Evolutionary conservation across 2,113 vertebrate genomes (phyloP).

Genomic region (Rhodinocichla rosea): DNA sequence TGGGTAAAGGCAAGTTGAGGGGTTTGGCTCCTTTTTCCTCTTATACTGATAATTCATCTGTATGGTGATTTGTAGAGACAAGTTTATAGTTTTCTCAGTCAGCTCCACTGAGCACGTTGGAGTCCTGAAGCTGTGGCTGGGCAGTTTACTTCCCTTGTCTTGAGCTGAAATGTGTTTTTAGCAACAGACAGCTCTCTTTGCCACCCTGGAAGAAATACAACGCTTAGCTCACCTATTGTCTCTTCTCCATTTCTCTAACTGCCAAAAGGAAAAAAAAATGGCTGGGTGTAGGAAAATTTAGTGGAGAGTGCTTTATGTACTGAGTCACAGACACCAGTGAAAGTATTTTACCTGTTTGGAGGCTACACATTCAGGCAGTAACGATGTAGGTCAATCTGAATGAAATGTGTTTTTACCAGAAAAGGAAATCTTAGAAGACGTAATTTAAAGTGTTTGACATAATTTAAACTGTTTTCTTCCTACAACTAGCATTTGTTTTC

Average conservation of each 20-base stretch:
- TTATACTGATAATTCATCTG: background rate
- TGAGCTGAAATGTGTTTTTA: background rate
- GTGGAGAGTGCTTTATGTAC: background rate
- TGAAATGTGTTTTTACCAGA: background rate
- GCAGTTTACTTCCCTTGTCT: background rate
- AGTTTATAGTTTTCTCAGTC: background rate
- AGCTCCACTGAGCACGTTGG: background rate
- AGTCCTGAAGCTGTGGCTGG: background rate
- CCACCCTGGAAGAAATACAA: background rate
- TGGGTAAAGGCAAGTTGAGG: background rate
- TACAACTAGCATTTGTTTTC: background rate
- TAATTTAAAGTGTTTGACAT: background rate
- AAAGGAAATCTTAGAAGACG: background rate
- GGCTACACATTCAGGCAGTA: background rate
- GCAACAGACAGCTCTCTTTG: background rate
- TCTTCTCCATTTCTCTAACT: background rate
- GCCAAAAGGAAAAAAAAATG: background rate
- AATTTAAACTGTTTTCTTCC: background rate
- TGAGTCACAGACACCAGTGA: background rate
- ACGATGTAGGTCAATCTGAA: background rate
- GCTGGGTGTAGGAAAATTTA: background rate
- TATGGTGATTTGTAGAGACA: background rate
- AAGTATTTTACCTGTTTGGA: background rate
- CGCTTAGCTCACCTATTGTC: background rate
- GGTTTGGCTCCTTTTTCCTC: fast-evolving